Base-by-base conservation (phyloP, 2,888 invertebrate species). In the Trypoxylon attenuatum region DNA sequence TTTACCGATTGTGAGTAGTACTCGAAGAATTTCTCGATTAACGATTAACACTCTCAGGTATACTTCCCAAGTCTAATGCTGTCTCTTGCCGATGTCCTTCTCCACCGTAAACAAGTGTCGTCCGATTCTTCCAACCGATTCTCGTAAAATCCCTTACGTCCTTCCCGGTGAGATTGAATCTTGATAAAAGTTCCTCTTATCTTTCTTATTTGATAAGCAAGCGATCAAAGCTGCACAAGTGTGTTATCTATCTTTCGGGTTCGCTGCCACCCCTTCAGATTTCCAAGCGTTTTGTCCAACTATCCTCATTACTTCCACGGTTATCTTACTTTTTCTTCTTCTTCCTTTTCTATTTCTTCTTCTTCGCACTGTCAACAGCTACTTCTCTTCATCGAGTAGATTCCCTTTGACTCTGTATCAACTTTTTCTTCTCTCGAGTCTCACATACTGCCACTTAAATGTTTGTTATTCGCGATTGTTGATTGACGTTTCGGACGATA, bases 141-240 rank as follows among this genome's bases (percentile, higher is more conserved):
- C 16, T 23, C 46, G 2, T 27, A 4, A 13, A 13, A 10, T 23
- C 1, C n/a, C n/a, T n/a, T 27, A 13, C 25, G 8, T 43, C 19
- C 18, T 18, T 29, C 16, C 27, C 19, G 10, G 22, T 2, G 2
- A 51, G 38, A 16, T 50, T 50, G 16, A 5, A 13, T 1, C 1
- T 8, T 27, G 47, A 47, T 47, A 47, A 29, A 43, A 29, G 6
- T 16, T 33, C 29, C 1, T 18, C 47, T 47, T 47, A 47, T 47
- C 47, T 27, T 10, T 10, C 29, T 47, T 47, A 29, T 29, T 47
- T 18, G 22, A 22, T 33, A 33, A 47, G n/a, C n/a, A n/a, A n/a
- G n/a, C n/a, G n/a, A n/a, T n/a, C n/a, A n/a, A n/a, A n/a, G n/a
- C n/a, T 19, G 10, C 29, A 0, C 15, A 50, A 50, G 38, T 50